Percentiles rank a stretch among this genome's conserved stretches.
Conservation (phyloP, 2,797 vertebrate species). For the Myotis planiceps region DNA sequence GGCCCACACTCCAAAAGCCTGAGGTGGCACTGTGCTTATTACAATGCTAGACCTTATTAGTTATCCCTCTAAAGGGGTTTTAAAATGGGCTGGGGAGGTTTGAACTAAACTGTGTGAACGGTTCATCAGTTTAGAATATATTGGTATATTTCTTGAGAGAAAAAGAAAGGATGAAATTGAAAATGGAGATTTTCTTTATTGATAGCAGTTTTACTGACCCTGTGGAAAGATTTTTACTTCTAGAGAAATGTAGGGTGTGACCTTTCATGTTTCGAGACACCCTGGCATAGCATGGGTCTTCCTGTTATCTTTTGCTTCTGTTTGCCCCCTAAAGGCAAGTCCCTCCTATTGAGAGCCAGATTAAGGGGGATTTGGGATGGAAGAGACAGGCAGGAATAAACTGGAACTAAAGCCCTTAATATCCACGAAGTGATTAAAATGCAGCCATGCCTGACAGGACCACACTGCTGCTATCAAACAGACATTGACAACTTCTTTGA, state of each 20-base stretch:
- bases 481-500: conserved; percentile 81
- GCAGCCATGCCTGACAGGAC: conserved; percentile 68
- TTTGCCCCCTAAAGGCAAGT: conserved; percentile 79
- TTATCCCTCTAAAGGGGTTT: conserved; percentile 78
- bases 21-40: conserved; percentile 62
- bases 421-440: conserved; percentile 84
- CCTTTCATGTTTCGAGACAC: conserved; percentile 81
- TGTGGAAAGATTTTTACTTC: conserved; percentile 83
- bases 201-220: conserved; percentile 72
- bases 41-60: conserved; percentile 71
- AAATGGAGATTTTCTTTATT: conserved; percentile 32
- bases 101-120: conserved; percentile 75
- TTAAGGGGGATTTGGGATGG: conserved; percentile 76
- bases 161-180: conserved; percentile 74
- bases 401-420: conserved; percentile 79
- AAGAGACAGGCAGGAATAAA: conserved; percentile 77
- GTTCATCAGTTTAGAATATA: conserved; percentile 83
- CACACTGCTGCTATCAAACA: conserved; percentile 79
- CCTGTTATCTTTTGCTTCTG: conserved; percentile 82
- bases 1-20: conserved; percentile 59
- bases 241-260: conserved; percentile 80
- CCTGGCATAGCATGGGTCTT: conserved; percentile 75
- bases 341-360: conserved; percentile 76
- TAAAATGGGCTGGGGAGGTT: conserved; percentile 79
- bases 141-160: conserved; percentile 80